Base-by-base conservation (phyloP, 2,113 vertebrate genomes). In the Cacatua alba region DNA sequence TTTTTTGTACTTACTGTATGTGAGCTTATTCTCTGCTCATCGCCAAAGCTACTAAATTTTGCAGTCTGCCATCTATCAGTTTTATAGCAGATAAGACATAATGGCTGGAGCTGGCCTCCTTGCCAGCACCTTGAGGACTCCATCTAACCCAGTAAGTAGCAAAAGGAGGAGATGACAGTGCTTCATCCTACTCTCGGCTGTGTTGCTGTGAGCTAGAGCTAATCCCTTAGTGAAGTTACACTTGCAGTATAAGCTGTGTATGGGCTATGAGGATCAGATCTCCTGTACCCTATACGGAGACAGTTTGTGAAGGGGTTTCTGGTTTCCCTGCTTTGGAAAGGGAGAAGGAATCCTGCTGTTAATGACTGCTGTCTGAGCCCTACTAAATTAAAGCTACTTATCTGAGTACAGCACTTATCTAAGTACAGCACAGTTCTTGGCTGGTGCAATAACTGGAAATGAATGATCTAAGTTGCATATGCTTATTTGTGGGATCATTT, bases 331-430 rank as follows among this genome's bases (percentile, higher is more conserved):
- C 29, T 82, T 86, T 92, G 90, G 90, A 94, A 92, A 35, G 21
- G 29, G 29, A 71, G 43, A 84, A 94, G 60, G 60, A 94, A 86
- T 93, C 52, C 48, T 79, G 35, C 16, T 55, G 76, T 81, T 92
- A 88, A 90, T 0, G 10, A 75, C 72, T 37, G 51, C 76, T 92
- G 77, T 90, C 86, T 88, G 82, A 84, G 35, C 55, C 72, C 79
- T 79, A n/a, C 82, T 95, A 81, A 96, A 81, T 95, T 70, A 95
- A 51, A 88, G 53, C 60, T 86, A 35, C 84, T 93, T 90, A 65
- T 14, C 46, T 41, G 70, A 79, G 60, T 48, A 60, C 52, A 72
- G 48, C 70, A 33, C 83, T 92, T 89, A 70, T 13, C 43, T 39
- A 68, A 80, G 62, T 46, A 53, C 53, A 74, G 46, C 71, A 88